Conservation (phyloP, 2,113 vertebrate species). For the Hylia prasina region DNA sequence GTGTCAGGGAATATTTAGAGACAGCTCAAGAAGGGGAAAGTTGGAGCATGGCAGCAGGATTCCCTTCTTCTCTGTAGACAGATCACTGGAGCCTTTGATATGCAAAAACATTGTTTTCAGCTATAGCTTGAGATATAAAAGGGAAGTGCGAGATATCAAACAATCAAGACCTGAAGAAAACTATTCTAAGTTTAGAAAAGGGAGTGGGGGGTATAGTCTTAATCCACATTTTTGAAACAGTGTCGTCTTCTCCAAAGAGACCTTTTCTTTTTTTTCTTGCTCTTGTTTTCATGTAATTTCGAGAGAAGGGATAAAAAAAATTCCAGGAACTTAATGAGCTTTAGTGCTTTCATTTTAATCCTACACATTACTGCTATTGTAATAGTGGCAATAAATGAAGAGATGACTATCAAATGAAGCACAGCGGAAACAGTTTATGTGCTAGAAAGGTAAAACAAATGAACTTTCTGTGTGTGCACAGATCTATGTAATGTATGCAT, state of each 20-base stretch:
- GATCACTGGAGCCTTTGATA: constrained; percentile 71
- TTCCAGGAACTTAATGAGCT: constrained; percentile 72
- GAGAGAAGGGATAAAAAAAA: constrained; percentile 60
- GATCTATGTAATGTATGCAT: neutral
- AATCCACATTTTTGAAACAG: constrained; percentile 74
- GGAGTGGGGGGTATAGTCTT: constrained; percentile 33
- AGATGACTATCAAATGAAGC: constrained; percentile 60
- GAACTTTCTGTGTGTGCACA: neutral
- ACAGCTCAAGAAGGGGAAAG: constrained; percentile 50
- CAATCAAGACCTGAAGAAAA: constrained; percentile 65
- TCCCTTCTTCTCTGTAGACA: constrained; percentile 66
- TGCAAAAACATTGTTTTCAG: constrained; percentile 67
- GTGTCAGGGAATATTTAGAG: constrained; percentile 49
- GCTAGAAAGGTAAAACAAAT: constrained; percentile 51
- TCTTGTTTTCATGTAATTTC: constrained; percentile 72
- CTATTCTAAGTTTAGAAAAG: constrained; percentile 56
- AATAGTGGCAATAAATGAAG: constrained; percentile 52
- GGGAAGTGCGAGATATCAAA: constrained; percentile 68
- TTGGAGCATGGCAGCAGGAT: constrained; percentile 53
- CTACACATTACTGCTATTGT: constrained; percentile 40
- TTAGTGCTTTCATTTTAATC: constrained; percentile 72
- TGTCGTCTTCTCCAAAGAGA: constrained; percentile 64
- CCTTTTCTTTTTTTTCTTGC: constrained; percentile 53
- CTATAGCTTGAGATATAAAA: constrained; percentile 59
- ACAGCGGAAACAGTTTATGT: constrained; percentile 40